Base-by-base conservation (phyloP, 1,140 invertebrate genomes). In the Papilio aristodemus region DNA sequence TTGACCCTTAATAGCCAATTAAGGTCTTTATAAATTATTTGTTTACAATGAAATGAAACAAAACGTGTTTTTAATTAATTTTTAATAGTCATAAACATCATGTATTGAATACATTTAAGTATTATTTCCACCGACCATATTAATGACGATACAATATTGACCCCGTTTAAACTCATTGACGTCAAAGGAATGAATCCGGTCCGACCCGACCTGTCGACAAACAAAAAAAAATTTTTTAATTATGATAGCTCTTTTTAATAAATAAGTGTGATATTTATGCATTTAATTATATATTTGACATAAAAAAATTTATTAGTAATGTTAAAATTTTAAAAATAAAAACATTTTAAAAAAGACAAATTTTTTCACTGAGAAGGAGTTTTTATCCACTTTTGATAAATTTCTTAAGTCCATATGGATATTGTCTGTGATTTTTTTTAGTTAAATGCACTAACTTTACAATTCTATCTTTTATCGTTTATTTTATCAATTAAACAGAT, bases 181-280 rank as follows among this genome's bases (percentile, higher is more conserved):
- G 78, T 81, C 77, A 77, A 71, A 14, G 14, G 70, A 72, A 50
- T 76, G 64, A 70, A 73, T 73, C 64, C 46, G 43, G 70, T 67
- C 57, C 57, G 50, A 54, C 46, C 71, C 73, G 67, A 75, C 63
- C 80, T 82, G 80, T 37, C 46, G 69, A 80, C 78, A 80, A 82
- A 38, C 72, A 58, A 78, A 76, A 41, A 70, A 36, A 10, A 66
- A 67, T 64, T n/a, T n/a, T n/a, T 71, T 50, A 67, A 27, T 54
- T 67, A 50, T 50, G 43, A 17, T 50, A 14, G 41, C n/a, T 43
- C 17, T 43, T 14, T 43, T 6, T 19, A 19, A 19, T 17, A 19
- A 10, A n/a, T n/a, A 19, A 46, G 19, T 46, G 4, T 46, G 7
- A 46, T 50, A 50, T 54, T 50, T 22, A 50, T 22, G 46, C 9